Conservation (phyloP, 1,140 invertebrate genomes). For the Pissodes strobi region DNA sequence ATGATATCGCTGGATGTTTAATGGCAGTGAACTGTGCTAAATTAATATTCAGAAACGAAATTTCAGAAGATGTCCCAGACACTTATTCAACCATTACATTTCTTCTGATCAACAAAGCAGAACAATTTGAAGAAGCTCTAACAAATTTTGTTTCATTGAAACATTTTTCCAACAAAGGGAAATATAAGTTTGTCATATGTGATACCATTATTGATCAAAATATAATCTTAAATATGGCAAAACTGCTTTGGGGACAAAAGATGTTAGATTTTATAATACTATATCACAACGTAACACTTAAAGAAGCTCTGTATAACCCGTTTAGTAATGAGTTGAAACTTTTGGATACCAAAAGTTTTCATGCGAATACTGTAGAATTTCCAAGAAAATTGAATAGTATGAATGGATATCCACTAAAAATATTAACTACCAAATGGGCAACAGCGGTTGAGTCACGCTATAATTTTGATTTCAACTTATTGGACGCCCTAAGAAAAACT, state of each 20-base stretch:
- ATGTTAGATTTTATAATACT: slow-evolving; percentile 1
- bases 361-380: slow-evolving; percentile 2
- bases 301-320: background rate
- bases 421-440: background rate
- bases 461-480: slow-evolving; percentile 7
- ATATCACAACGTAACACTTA: background rate
- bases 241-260: background rate
- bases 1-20: too few species aligned
- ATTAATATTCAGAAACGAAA: background rate
- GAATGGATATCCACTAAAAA: slow-evolving; percentile 9
- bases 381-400: slow-evolving; percentile 13
- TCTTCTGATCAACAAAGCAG: background rate
- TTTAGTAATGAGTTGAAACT: background rate
- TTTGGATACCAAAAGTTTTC: background rate
- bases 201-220: background rate
- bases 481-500: background rate
- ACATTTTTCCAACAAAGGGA: slow-evolving; percentile 1
- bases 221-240: background rate
- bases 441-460: background rate
- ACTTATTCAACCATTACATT: background rate
- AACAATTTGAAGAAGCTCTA: background rate
- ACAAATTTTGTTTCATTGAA: background rate
- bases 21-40: background rate
- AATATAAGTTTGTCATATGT: slow-evolving; percentile 9
- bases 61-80: too few species aligned